Evolutionary conservation across 2,888 invertebrate genomes (phyloP), one percentile per base, ranked within the genome.

Genomic region (Stomorhina lunata): DNA sequence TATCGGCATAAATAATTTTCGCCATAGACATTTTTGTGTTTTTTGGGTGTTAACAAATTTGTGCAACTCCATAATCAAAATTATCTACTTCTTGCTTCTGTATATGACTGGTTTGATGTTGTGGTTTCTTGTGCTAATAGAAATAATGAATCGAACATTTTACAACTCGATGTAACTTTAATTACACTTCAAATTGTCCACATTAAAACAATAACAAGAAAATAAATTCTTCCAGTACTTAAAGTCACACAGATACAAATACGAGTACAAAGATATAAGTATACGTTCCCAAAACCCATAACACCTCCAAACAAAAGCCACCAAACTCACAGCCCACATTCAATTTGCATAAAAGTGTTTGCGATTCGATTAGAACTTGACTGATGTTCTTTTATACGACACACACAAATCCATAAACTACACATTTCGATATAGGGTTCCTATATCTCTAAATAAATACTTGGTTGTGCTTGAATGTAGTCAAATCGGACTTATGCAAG

Each of bases 101-200:
- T 59, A 37, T 59, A 37, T 37, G 20, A 59, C 37, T 59, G 59
- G 37, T n/a, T n/a, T n/a, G n/a, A n/a, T n/a, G 12, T 22, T 32
- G 59, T 59, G 59, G 59, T 37, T 59, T 59, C 57, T 57, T 57
- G 32, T 55, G 29, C 55, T n/a, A 55, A 45, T 65, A 34, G 65
- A 55, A 53, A 55, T 57, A 69, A 57, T 27, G 37, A 37, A 76
- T 48, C 37, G 68, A 76, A 66, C 45, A 50, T 25, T 77, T 77
- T 55, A 50, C 68, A 45, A 34, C 53, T 69, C 25, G 34, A 69
- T 45, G 68, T 48, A 77, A 77, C 68, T 61, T 68, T 59, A 69
- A 68, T 68, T 76, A 57, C 76, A 48, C 59, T 65, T 59, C 29
- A 27, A 76, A 61, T 59, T 69, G 53, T 53, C 25, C 37, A 40